Base-by-base conservation (phyloP, 2,113 vertebrate genomes). In the Eretmochelys imbricata region DNA sequence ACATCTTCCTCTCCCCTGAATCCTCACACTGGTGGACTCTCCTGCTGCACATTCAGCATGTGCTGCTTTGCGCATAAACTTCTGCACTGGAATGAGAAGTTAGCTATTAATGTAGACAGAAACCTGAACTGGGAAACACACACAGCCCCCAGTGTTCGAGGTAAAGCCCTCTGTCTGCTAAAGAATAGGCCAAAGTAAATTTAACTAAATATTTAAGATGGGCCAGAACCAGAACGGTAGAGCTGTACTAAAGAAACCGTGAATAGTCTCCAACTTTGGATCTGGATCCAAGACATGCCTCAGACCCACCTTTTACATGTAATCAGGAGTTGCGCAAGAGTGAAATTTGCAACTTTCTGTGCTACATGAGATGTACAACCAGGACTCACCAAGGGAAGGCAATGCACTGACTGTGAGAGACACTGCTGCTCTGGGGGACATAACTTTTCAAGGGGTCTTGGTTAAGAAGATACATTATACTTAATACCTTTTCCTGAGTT, bases 41-140 rank as follows among this genome's bases (percentile, higher is more conserved):
- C 35, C 50, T 5, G 4, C 38, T 31, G 24, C 48, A 49, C 54
- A 29, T 9, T 38, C 29, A 62, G 48, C 69, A 80, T 4, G 31
- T 13, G 27, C 20, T 31, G 51, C 62, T 14, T 10, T 10, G 8
- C 46, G 5, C 25, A n/a, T 46, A 85, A 42, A n/a, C 54, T 72
- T 85, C 48, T 80, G 57, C 54, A 53, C 50, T 46, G 20, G 78
- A 53, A 42, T 62, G 48, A 42, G 31, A 79, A 51, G 25, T 84
- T 51, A 53, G 14, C 17, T 46, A 42, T 27, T 51, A 29, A 80
- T 11, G 6, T 50, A 22, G 59, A 42, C 80, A 53, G 59, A 62
- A 81, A 22, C 49, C 54, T 0, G 1, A 29, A 11, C 6, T 4
- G 0, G n/a, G 84, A 82, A 88, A 0, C 2, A 27, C 42, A 27